Percentiles rank a stretch among this genome's conserved stretches.
phyloP scores from a whole-genome alignment of 2,113 vertebrate genomes.

The Thunnus thynnus region DNA sequence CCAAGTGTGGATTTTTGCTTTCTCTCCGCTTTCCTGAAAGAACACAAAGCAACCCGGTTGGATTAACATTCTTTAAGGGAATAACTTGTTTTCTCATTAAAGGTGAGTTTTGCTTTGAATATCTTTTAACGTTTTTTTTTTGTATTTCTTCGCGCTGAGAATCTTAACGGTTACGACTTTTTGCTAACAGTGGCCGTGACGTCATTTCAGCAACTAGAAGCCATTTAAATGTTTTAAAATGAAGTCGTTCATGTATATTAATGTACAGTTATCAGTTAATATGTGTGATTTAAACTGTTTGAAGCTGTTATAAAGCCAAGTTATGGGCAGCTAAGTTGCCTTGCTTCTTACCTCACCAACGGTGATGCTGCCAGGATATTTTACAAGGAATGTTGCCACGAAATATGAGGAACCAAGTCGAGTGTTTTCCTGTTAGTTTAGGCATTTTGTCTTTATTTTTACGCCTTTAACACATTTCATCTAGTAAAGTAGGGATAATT shows the following conservation, averaged over 20 bases:
- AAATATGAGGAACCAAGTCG: slow-evolving; percentile 20
- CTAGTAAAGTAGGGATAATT: not conserved
- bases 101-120: slow-evolving; percentile 67
- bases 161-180: slow-evolving; percentile 21
- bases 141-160: not conserved
- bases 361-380: slow-evolving; percentile 58
- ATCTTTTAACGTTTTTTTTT: slow-evolving; percentile 20
- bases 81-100: slow-evolving; percentile 46
- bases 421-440: not conserved
- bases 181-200: not conserved
- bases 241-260: fast-evolving
- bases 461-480: no score
- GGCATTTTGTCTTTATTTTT: not conserved
- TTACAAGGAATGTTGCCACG: slow-evolving; percentile 40
- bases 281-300: not conserved
- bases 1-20: slow-evolving; percentile 45
- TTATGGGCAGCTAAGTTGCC: not conserved
- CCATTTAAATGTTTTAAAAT: not conserved
- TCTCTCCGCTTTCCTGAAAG: not conserved
- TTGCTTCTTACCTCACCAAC: slow-evolving; percentile 9
- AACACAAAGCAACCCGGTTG: not conserved
- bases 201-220: not conserved
- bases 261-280: fast-evolving
- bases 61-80: slow-evolving; percentile 55
- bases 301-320: not conserved